Evolutionary conservation across 2,797 vertebrate species (phyloP), one percentile per base, ranked within the genome.

Genomic region (Carcharodon carcharias): DNA sequence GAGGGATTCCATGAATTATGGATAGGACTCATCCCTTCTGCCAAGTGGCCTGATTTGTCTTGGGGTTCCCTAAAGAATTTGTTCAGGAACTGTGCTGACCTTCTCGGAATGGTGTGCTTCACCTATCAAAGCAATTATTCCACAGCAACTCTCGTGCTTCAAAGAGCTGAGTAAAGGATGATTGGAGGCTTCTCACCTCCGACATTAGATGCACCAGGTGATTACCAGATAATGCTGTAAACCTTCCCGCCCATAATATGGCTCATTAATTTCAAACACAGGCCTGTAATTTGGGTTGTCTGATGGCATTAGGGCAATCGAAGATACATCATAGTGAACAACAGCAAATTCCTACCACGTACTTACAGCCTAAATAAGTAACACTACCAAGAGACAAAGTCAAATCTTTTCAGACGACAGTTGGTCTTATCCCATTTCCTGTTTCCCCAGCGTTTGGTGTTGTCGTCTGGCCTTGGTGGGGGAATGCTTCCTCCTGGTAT

Each of bases 381-480:
- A 95, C 94, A 95, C 94, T 95, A 95, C 94, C 69, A 95, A 77
- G 94, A 95, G 94, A 95, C 94, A 95, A 95, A 95, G 69, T 95
- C 94, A 95, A 95, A 77, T 95, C 69, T 95, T 71, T 73, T 77
- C 69, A 77, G 94, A 95, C 45, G 94, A 73, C 94, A 77, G 69
- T 73, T 56, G 35, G 45, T 95, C 69, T 73, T 67, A 67, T 73
- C 50, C 69, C 94, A 95, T 95, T 95, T 71, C 50, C 94, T 56
- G 31, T 58, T 95, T 95, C 94, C 54, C 69, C 94, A 95, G 69
- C 14, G 28, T 35, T 95, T 95, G 45, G 69, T 95, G 69, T 77
- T 35, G 54, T 95, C 28, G 56, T 35, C 69, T 95, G 94, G 69
- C 23, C 71, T 77, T 73, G 45, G 69, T 77, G 69, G 50, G 67